Percentiles rank a stretch among this genome's conserved stretches.
Evolutionary conservation across 2,113 vertebrate species (phyloP).

Genomic region (Ceyx melanurus): DNA sequence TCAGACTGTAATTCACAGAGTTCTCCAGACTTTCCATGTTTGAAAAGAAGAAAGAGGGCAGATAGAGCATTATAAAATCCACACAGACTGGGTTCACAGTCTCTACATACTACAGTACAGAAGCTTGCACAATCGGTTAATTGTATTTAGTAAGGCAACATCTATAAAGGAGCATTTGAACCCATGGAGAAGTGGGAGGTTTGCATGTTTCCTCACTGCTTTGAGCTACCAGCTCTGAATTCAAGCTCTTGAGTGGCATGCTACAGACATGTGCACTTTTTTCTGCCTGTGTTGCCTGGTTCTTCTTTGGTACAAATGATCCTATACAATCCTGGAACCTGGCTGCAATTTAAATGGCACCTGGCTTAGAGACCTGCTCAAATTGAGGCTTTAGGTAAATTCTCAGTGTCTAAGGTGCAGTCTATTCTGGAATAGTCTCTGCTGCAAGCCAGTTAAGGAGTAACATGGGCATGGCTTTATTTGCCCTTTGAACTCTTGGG

Average conservation of each 20-base stretch:
- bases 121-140: neutral
- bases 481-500: conserved; percentile 23
- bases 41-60: neutral
- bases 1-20: neutral
- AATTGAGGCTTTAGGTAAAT: neutral
- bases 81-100: neutral
- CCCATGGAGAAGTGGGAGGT: neutral
- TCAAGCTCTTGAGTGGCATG: neutral
- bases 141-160: neutral
- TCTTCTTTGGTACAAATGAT: neutral
- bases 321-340: neutral
- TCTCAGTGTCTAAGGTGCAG: neutral
- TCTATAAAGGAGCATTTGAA: neutral
- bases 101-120: neutral
- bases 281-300: neutral
- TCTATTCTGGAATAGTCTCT: neutral
- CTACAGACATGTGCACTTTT: neutral
- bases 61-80: neutral
- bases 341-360: neutral
- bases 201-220: neutral
- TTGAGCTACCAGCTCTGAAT: neutral
- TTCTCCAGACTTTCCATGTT: neutral
- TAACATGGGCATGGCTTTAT: neutral
- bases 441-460: neutral
- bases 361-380: neutral